Percentiles rank a stretch among this genome's conserved stretches.
These are phyloP conservation scores for Zaprionus capensis DNA, from an alignment of 1,140 invertebrate species.

Conservation along the genomic window DNA sequence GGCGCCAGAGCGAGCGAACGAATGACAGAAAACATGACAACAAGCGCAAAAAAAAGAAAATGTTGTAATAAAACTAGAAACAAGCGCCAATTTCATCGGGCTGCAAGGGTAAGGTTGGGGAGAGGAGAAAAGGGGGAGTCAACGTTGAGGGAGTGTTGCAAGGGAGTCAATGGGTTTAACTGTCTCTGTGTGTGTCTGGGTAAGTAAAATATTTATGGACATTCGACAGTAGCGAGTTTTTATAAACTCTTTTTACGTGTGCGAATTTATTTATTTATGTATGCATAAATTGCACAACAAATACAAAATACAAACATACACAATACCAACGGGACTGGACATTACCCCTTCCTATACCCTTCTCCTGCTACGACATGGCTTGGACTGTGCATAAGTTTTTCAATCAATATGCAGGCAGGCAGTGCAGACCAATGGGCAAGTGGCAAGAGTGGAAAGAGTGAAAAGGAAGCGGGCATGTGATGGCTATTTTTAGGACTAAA, in stretches of 20 bases:
- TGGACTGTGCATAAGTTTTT: conserved; percentile 42
- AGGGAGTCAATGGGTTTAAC: conserved; percentile 13
- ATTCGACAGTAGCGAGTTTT: conserved; percentile 63
- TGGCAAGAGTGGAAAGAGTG: neutral
- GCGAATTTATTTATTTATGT: conserved; percentile 54
- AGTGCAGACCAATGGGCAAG: conserved; percentile 25
- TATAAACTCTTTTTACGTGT: conserved; percentile 62
- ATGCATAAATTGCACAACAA: conserved; percentile 64
- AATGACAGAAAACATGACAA: conserved; percentile 78
- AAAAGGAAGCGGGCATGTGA: conserved; percentile 21
- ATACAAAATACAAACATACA: neutral
- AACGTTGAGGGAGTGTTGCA: neutral
- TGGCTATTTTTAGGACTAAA: conserved; percentile 58
- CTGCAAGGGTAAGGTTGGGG: conserved; percentile 24
- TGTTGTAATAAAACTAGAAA: conserved; percentile 79
- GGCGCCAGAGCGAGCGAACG: conserved; percentile 59
- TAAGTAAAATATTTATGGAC: conserved; percentile 67
- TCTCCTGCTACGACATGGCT: conserved; percentile 9
- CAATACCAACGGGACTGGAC: conserved; percentile 41
- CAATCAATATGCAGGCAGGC: conserved; percentile 66
- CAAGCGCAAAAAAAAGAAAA: conserved; percentile 61
- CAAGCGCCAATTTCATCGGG: conserved; percentile 75
- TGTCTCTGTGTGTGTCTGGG: conserved; percentile 19
- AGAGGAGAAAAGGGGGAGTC: conserved; percentile 1
- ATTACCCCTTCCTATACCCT: neutral